Evolutionary conservation across 2,113 vertebrate species (phyloP), one percentile per base, ranked within the genome.

Genomic region (Mesitornis unicolor): DNA sequence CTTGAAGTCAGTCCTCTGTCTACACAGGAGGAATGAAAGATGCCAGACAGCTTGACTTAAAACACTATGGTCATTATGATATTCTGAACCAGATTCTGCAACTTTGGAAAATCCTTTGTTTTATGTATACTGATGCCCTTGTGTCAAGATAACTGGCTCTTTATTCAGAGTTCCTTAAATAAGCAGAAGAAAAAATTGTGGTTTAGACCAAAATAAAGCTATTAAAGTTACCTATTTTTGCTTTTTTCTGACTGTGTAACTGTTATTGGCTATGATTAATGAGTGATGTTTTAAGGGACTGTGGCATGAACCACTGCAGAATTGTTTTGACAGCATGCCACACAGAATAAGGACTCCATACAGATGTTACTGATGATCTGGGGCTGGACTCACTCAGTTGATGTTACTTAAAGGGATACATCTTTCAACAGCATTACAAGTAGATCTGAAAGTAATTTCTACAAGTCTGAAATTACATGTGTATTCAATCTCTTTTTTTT

Each of bases 1-100:
- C 73, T 65, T 77, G 45, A 84, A 92, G 35, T 61, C 53, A 80
- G n/a, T 57, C 28, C 28, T 96, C 57, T 78, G 45, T 74, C 76
- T 91, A 83, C 36, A 84, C 1, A 65, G 31, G n/a, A 87, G 15
- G 75, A 89, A 89, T 50, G 33, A 48, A 76, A 84, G 33, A 28
- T 31, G 51, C 63, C 51, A 71, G 51, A 33, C 8, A 73, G 24
- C 12, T 73, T 90, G 70, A 79, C 57, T 51, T 40, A 65, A 68
- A 47, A 47, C 11, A 54, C 26, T 73, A 67, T n/a, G 24, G 71
- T 57, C 53, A 73, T 63, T 48, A 54, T 15, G 9, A 35, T 88
- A 45, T 61, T 80, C 59, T 65, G 36, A 73, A 73, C 7, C 16
- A 40, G 18, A 29, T 19, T 83, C 45, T 36, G 5, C 19, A 68